Percentiles rank a stretch among this genome's conserved stretches.
Evolutionary conservation across 1,140 invertebrate genomes (phyloP).

Genomic region (Acromyrmex charruanus): DNA sequence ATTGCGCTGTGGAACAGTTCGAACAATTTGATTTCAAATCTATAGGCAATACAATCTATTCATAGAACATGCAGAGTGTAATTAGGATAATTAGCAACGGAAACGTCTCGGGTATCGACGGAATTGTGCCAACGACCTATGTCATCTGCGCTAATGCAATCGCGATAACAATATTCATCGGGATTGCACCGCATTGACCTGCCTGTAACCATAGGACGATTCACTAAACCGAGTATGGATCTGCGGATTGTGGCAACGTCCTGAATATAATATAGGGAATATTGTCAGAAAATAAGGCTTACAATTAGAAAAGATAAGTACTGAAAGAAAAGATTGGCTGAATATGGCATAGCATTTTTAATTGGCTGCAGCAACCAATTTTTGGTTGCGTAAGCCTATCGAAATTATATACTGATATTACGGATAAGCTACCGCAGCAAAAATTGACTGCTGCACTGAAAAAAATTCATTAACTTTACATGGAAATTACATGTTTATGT

Average conservation of each 20-base stretch:
- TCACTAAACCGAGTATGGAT: conserved; percentile 19
- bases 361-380: too few species aligned
- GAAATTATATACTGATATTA: too few species aligned
- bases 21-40: background rate
- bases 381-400: too few species aligned
- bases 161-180: conserved; percentile 48
- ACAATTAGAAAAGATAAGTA: background rate
- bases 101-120: conserved; percentile 15
- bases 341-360: too few species aligned
- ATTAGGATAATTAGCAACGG: conserved; percentile 48
- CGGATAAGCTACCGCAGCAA: too few species aligned
- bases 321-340: too few species aligned
- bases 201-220: background rate
- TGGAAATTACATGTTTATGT: too few species aligned
- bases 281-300: background rate
- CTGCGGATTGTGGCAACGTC: background rate
- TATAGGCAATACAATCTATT: background rate
- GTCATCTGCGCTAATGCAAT: conserved; percentile 32
- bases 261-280: conserved; percentile 8
- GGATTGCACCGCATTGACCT: background rate
- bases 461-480: too few species aligned
- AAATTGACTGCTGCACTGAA: too few species aligned
- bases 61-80: background rate
- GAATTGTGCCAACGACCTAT: conserved; percentile 19
- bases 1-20: conserved; percentile 4